Percentiles rank a stretch among this genome's conserved stretches.
phyloP scores from a whole-genome alignment of 2,888 invertebrate genomes.

The Melieria picta region DNA sequence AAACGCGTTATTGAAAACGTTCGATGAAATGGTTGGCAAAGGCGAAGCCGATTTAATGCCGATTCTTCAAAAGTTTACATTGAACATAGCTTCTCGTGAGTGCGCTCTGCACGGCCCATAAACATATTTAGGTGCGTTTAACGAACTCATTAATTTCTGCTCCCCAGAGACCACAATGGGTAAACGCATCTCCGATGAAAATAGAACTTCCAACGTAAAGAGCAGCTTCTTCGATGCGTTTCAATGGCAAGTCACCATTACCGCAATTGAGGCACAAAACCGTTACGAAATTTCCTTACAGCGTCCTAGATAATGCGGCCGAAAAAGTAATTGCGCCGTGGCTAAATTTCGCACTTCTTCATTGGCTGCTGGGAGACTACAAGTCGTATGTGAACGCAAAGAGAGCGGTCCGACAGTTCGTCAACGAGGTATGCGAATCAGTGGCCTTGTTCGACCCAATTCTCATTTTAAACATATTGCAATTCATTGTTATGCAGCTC shows the following conservation, averaged over 20 bases:
- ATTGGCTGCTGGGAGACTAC: background rate
- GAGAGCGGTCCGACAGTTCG: background rate
- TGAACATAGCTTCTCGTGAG: conserved; percentile 44
- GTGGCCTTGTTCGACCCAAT: too few species aligned
- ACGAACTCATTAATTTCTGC: background rate
- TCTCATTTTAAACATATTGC: too few species aligned
- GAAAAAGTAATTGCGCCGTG: background rate
- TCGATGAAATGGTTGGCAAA: conserved; percentile 42
- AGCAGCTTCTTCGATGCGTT: conserved; percentile 51
- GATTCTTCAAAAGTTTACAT: conserved; percentile 52
- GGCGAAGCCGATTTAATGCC: conserved; percentile 53
- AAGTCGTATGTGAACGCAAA: conserved; percentile 1
- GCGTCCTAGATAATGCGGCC: background rate
- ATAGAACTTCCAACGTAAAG: conserved; percentile 43
- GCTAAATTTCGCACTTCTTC: background rate
- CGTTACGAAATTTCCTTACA: conserved; percentile 7
- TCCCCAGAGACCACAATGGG: conserved; percentile 62
- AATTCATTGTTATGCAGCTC: background rate
- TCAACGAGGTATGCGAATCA: too few species aligned
- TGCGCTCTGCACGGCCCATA: background rate
- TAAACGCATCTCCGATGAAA: conserved; percentile 32
- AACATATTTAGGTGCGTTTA: background rate
- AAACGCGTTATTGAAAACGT: conserved; percentile 39
- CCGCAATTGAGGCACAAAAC: too few species aligned
- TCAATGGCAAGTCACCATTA: conserved; percentile 49